These are phyloP conservation scores for Gymnoscelis rufifasciata DNA, from an alignment of 2,888 invertebrate genomes.

Conservation along the genomic window DNA sequence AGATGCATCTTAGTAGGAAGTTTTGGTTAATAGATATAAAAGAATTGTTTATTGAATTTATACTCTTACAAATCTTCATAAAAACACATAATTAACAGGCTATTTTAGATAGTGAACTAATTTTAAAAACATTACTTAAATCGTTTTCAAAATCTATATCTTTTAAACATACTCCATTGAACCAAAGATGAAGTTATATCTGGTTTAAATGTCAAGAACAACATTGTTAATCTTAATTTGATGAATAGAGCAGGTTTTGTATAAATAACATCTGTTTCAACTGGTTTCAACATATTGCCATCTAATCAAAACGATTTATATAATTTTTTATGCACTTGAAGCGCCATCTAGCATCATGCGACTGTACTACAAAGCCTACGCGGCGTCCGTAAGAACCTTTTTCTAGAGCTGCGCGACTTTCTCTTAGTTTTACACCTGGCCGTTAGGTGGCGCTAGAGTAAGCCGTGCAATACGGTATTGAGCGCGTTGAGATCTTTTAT, in stretches of 20 bases:
- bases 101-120: too few relatives aligned
- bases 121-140: too few relatives aligned
- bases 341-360: slow-evolving; percentile 23
- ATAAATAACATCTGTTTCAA: too few relatives aligned
- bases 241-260: neutral
- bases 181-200: slow-evolving; percentile 23
- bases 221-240: neutral
- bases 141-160: too few relatives aligned
- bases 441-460: slow-evolving; percentile 38
- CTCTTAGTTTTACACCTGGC: slow-evolving; percentile 21
- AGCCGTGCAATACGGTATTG: rapidly evolving
- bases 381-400: neutral
- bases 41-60: too few relatives aligned
- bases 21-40: too few relatives aligned
- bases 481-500: slow-evolving; percentile 58
- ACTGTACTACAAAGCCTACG: slow-evolving; percentile 15
- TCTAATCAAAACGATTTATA: neutral
- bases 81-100: too few relatives aligned
- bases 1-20: too few relatives aligned
- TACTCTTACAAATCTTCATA: too few relatives aligned
- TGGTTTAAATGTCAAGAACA: slow-evolving; percentile 32
- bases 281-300: too few relatives aligned
- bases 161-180: too few relatives aligned
- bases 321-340: too few relatives aligned
- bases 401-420: neutral